Evolutionary conservation across 2,113 vertebrate genomes (phyloP).

Genomic region (Oreochromis tanganicae): DNA sequence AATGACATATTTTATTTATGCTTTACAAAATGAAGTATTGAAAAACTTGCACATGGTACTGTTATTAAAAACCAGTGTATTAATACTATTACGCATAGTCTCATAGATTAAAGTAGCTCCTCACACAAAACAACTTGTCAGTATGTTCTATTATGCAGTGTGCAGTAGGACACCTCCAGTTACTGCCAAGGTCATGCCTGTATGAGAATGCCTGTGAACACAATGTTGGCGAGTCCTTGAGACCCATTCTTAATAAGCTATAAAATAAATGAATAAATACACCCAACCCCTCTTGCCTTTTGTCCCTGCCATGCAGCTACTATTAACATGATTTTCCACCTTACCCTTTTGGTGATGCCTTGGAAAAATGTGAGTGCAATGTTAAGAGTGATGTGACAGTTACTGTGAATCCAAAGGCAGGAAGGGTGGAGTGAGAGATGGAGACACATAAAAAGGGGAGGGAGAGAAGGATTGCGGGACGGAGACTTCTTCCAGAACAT

Average conservation of each 20-base stretch:
- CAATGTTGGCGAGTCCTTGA: constrained; percentile 60
- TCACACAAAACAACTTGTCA: not conserved
- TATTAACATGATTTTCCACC: constrained; percentile 68
- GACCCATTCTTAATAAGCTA: constrained; percentile 49
- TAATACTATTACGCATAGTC: not conserved
- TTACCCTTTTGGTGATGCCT: constrained; percentile 47
- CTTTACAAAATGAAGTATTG: not conserved
- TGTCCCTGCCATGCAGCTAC: constrained; percentile 39
- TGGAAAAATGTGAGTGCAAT: constrained; percentile 62
- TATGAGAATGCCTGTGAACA: constrained; percentile 10
- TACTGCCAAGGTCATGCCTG: constrained; percentile 48
- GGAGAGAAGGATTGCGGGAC: constrained; percentile 14
- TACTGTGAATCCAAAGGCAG: constrained; percentile 19
- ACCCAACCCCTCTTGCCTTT: constrained; percentile 14
- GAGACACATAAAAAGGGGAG: constrained; percentile 14
- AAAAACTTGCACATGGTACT: not conserved
- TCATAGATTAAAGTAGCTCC: not conserved
- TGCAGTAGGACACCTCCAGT: not conserved
- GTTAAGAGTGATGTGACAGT: constrained; percentile 48
- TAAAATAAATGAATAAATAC: constrained; percentile 70
- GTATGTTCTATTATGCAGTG: not conserved
- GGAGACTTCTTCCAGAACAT: constrained; percentile 57
- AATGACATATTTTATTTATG: not conserved
- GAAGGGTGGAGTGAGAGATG: constrained; percentile 12
- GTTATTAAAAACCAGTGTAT: not conserved